Evolutionary conservation across 2,888 invertebrate genomes (phyloP), one percentile per base, ranked within the genome.

Genomic region (Nymphalis c-album): DNA sequence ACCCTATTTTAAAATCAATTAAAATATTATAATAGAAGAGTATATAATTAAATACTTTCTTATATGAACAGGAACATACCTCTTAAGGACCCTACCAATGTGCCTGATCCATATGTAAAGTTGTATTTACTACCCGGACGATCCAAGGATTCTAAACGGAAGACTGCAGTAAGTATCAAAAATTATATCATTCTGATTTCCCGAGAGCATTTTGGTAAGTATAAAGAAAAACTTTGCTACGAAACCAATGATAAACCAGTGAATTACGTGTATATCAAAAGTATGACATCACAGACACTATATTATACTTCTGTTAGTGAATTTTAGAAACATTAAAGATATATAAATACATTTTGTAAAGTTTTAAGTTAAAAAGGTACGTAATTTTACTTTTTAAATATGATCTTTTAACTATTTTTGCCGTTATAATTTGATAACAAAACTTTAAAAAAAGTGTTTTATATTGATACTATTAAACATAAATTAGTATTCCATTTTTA

Each of bases 61-160:
- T 16, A 13, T 64, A 35, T 40, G 35, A 69, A 57, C 82, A 96
- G 96, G 78, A 95, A 97, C 85, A 94, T 97, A 78, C 96, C 97
- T 1, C 88, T 95, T 55, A 96, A 96, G 78, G 97, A 97, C 84
- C 96, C 96, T 1, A 93, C 94, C 72, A 97, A 95, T 83, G 95
- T 97, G 78, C 98, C 97, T 1, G 97, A 98, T 89, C 96, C 97
- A 0, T 98, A 98, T 82, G 97, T 98, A 0, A 98, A 98, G 84
- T 85, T 98, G 40, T 97, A 98, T 84, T 91, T 98, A 73, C 90
- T 97, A 70, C 98, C 98, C 0, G 97, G 96, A 65, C 94, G 97
- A 65, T 94, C 96, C 59, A 97, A 96, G 86, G 97, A 97, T 74
- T 95, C 96, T 0, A 98, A 98, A 86, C 94, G 97, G 57, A 97